These are phyloP conservation scores for Syngnathus typhle DNA, from an alignment of 2,113 vertebrate genomes.

Conservation along the genomic window DNA sequence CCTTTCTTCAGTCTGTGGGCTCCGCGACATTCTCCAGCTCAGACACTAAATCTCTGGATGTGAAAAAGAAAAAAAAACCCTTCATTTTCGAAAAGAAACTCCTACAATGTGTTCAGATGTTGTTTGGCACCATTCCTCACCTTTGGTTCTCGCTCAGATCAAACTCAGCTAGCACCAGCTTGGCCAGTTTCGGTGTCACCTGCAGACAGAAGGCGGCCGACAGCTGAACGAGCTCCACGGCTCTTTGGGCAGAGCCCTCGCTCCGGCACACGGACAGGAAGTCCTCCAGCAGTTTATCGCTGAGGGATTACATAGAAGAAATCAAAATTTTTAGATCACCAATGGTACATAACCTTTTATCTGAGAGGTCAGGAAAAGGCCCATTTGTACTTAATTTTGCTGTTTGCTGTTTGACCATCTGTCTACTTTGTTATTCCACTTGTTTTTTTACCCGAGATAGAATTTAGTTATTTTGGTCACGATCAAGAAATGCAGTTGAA, in stretches of 20 bases:
- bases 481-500: neutral
- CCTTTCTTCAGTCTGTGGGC: slow-evolving; percentile 29
- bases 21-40: slow-evolving; percentile 49
- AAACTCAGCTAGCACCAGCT: slow-evolving; percentile 37
- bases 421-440: too few relatives aligned
- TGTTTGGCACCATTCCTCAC: slow-evolving; percentile 60
- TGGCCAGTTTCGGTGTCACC: slow-evolving; percentile 60
- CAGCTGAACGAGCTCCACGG: slow-evolving; percentile 79
- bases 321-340: neutral
- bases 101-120: neutral
- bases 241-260: slow-evolving; percentile 52
- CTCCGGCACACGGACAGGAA: slow-evolving; percentile 70
- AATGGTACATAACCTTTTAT: too few relatives aligned
- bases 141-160: slow-evolving; percentile 53
- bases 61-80: neutral
- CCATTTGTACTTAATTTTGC: too few relatives aligned
- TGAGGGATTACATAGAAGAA: slow-evolving; percentile 42
- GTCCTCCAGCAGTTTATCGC: slow-evolving; percentile 69
- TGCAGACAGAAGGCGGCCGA: slow-evolving; percentile 73
- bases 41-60: slow-evolving; percentile 48
- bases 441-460: too few relatives aligned
- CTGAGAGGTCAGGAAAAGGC: too few relatives aligned
- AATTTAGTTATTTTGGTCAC: neutral
- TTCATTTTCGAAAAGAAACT: neutral
- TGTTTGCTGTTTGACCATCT: too few relatives aligned